These are phyloP conservation scores for Anastatus disparis DNA, from an alignment of 1,140 invertebrate species.

Conservation along the genomic window DNA sequence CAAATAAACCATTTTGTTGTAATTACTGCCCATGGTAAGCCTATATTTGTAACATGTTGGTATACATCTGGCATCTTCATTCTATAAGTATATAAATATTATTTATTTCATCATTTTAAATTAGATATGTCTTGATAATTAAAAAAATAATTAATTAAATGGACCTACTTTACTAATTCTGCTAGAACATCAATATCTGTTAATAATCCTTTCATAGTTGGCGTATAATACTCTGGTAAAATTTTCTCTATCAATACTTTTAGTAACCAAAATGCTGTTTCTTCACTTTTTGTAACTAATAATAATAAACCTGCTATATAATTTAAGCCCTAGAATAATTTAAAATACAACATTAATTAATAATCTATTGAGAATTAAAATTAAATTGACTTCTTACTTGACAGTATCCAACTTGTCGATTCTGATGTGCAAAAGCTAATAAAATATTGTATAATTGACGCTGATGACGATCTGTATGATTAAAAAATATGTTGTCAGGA, in stretches of 20 bases:
- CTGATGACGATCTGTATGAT: conserved; percentile 77
- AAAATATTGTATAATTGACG: conserved; percentile 85
- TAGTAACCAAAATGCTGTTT: conserved; percentile 90
- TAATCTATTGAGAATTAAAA: neutral
- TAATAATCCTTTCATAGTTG: conserved; percentile 87
- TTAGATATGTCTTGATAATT: too few relatives aligned
- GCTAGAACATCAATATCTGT: conserved; percentile 89
- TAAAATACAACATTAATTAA: conserved; percentile 11
- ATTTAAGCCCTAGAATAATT: conserved; percentile 78
- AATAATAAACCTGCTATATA: conserved; percentile 90
- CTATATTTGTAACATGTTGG: conserved; percentile 79
- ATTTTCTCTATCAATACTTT: conserved; percentile 88
- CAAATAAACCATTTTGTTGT: conserved; percentile 96
- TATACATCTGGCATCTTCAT: conserved; percentile 83
- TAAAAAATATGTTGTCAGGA: conserved; percentile 94
- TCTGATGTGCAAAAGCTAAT: conserved; percentile 89
- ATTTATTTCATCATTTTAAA: neutral
- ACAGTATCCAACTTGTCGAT: conserved; percentile 88
- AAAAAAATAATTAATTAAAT: neutral
- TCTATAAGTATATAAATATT: conserved; percentile 61
- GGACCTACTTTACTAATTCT: conserved; percentile 77
- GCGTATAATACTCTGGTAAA: conserved; percentile 88
- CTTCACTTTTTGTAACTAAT: conserved; percentile 87
- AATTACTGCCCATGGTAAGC: conserved; percentile 86
- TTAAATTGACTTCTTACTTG: conserved; percentile 70